phyloP scores from a whole-genome alignment of 2,113 vertebrate species.

The Mirounga angustirostris region DNA sequence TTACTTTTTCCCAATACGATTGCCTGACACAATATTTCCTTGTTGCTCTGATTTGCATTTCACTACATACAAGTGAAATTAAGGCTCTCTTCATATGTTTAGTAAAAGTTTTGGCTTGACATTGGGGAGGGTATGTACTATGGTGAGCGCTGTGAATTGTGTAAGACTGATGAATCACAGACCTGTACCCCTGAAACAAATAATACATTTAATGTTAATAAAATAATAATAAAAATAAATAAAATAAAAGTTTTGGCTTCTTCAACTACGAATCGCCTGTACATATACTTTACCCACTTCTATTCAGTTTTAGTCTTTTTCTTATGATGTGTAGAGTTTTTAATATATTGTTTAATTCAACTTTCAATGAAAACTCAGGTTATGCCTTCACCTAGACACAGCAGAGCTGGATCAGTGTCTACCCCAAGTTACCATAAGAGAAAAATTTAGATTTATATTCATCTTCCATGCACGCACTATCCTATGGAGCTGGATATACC shows the following conservation, averaged over 20 bases:
- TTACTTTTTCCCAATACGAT: neutral
- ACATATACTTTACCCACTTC: neutral
- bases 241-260: neutral
- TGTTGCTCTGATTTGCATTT: neutral
- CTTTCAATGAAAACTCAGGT: conserved; percentile 27
- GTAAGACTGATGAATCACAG: too few relatives aligned
- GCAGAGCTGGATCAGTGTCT: neutral
- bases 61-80: neutral
- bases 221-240: too few relatives aligned
- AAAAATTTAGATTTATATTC: neutral
- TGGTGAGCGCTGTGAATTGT: too few relatives aligned
- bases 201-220: too few relatives aligned
- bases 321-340: neutral
- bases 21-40: neutral
- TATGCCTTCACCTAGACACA: neutral
- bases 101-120: neutral
- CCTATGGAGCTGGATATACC: neutral
- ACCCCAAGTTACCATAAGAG: neutral
- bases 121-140: too few relatives aligned
- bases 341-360: conserved; percentile 5
- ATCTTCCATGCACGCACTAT: neutral
- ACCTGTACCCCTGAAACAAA: too few relatives aligned
- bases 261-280: neutral
- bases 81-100: conserved; percentile 10
- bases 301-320: neutral